Evolutionary conservation across 2,797 vertebrate species (phyloP), one percentile per base, ranked within the genome.

Genomic region (Sylvia borin): DNA sequence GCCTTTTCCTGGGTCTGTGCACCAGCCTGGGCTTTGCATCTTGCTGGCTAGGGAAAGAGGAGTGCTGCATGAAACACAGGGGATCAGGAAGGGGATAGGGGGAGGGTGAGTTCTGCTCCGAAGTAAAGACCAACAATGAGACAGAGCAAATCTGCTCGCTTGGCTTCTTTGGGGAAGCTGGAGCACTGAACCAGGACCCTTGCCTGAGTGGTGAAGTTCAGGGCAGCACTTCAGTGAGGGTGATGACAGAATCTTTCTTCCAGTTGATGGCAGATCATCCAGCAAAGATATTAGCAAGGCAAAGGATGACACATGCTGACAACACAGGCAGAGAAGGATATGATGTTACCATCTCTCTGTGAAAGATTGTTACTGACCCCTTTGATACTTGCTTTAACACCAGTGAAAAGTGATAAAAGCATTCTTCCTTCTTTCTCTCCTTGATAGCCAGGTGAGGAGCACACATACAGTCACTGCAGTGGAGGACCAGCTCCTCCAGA

Each of bases 271-370:
- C 27, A 90, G 66, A 81, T 70, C 53, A 82, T 76, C 88, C 67
- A 95, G 90, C 71, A 79, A 82, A 89, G 77, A 55, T 90, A 94
- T 87, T 87, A 93, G 77, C 10, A 0, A 93, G 74, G 84, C 55
- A 94, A 90, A 93, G 64, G 71, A 76, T 82, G 88, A 92, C 80
- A 92, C 60, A 55, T 34, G 81, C 86, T 92, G 86, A 95, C 86
- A 94, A 62, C 5, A 32, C 53, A 95, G 94, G 67, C 88, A 85
- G 71, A 93, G 74, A 94, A 76, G 55, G 45, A 60, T 91, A 54
- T 67, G 67, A 92, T 77, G 53, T 89, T 94, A 92, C 84, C 31
- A 9, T 54, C 45, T 54, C 43, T 43, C 66, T 61, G 55, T 79
- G 80, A 96, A 90, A 92, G 83, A 76, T 31, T 66, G 58, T 84